Base-by-base conservation (phyloP, 2,888 invertebrate species). In the Agriotes lineatus region DNA sequence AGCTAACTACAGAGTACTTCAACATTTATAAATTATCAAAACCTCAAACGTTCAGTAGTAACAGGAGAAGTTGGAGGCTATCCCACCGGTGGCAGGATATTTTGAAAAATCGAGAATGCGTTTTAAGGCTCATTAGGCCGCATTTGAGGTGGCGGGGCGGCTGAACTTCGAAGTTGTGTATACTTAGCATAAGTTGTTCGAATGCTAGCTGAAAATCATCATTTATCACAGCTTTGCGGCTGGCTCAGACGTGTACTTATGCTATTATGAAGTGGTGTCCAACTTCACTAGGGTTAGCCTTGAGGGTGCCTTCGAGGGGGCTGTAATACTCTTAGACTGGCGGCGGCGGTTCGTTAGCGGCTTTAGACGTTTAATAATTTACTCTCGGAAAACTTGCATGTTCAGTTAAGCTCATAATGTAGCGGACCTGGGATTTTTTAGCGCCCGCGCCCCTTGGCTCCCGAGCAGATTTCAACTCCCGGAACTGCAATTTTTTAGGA, bases 251-350 rank as follows among this genome's bases (percentile, higher is more conserved):
- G 71, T 71, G 71, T 70, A 72, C 75, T 75, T 74, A 74, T 73
- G 70, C 73, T 73, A 75, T 75, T 74, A 75, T 74, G 74, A 73
- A 74, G 74, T 71, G 71, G 64, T 74, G 74, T 72, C 74, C 74
- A 74, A 74, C 70, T 72, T 72, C 70, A 70, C 69, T 67, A 59
- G 69, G 69, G 72, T 69, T 68, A 52, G 71, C 66, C 57, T 62
- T 63, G 50, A 54, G 67, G 63, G 69, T 42, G 63, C 42, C 69
- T 65, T 52, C 59, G 61, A 57, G 54, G 48, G 58, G 60, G 64
- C 56, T 50, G 54, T 72, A 73, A 73, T 73, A 70, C 73, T 73
- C 73, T 73, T 71, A 72, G 59, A 59, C 61, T 45, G 57, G 60
- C 45, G 42, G 39, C 58, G 64, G 71, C 54, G 63, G 67, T 73